phyloP scores from a whole-genome alignment of 2,888 invertebrate species.

The Allacma fusca region DNA sequence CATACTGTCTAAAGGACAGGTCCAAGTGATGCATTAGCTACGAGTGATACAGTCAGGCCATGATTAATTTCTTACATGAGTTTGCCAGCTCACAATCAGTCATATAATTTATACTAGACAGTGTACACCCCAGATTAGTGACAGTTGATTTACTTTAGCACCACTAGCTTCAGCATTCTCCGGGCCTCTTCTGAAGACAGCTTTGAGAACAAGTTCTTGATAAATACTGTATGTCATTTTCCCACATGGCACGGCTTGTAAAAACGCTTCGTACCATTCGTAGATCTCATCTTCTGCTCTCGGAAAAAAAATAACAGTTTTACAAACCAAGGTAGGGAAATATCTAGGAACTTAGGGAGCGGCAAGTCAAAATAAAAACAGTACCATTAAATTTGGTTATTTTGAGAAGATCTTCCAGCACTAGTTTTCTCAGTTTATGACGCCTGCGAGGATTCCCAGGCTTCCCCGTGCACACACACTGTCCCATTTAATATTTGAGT shows the following conservation, averaged over 20 bases:
- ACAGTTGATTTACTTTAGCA: slow-evolving; percentile 21
- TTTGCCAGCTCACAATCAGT: too few relatives aligned
- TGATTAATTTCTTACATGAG: too few relatives aligned
- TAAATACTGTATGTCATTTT: slow-evolving; percentile 32
- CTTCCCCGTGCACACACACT: slow-evolving; percentile 15
- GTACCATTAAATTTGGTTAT: slow-evolving; percentile 36
- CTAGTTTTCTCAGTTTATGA: slow-evolving; percentile 2
- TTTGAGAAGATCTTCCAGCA: slow-evolving; percentile 29
- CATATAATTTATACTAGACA: background rate
- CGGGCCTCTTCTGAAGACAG: slow-evolving; percentile 31
- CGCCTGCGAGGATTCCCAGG: background rate
- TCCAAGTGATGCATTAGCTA: slow-evolving; percentile 42
- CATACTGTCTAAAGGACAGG: slow-evolving; percentile 40
- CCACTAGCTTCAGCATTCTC: slow-evolving; percentile 25
- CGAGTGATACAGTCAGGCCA: too few relatives aligned
- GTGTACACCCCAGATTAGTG: background rate
- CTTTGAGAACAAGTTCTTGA: slow-evolving; percentile 26
- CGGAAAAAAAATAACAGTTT: background rate
- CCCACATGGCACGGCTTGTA: slow-evolving; percentile 29
- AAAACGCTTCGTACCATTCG: slow-evolving; percentile 35
- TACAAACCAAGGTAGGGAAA: background rate
- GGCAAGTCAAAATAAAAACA: background rate
- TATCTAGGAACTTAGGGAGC: background rate
- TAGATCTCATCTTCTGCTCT: slow-evolving; percentile 35
- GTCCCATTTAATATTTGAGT: background rate